These are phyloP conservation scores for Erythrocercus mccallii DNA, from an alignment of 2,113 vertebrate species.

Conservation along the genomic window DNA sequence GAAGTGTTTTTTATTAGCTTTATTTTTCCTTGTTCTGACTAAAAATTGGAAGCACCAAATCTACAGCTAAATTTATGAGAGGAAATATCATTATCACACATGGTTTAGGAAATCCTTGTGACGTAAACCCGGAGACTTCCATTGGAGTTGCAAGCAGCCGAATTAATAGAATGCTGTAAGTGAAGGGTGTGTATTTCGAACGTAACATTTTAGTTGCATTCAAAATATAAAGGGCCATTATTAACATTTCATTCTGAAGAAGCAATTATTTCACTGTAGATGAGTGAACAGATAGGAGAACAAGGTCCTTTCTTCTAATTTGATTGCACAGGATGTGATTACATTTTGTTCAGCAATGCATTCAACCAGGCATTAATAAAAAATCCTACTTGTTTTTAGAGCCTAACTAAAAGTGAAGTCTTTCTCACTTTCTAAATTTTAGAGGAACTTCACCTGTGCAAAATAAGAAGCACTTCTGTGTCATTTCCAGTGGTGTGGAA, in stretches of 20 bases:
- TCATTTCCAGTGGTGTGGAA: not conserved
- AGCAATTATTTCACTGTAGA: slow-evolving; percentile 8
- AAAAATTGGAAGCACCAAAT: not conserved
- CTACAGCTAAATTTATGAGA: not conserved
- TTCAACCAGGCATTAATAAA: not conserved
- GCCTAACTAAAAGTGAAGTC: not conserved
- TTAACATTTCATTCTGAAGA: not conserved
- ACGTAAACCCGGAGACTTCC: not conserved
- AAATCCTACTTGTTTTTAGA: not conserved
- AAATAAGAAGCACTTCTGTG: not conserved
- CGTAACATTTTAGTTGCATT: not conserved
- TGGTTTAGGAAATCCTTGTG: not conserved
- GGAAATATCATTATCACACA: not conserved
- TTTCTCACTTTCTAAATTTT: not conserved
- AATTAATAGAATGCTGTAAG: not conserved
- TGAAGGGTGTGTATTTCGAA: not conserved
- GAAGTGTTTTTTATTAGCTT: not conserved
- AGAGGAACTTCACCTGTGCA: not conserved
- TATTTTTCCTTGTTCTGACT: not conserved
- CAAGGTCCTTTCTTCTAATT: not conserved
- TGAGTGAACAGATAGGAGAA: not conserved
- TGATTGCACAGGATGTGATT: not conserved
- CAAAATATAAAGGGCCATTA: not conserved
- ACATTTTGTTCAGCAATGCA: not conserved
- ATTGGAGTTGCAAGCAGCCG: not conserved